Conservation (phyloP, 2,888 invertebrate species). For the Gibbula magus region DNA sequence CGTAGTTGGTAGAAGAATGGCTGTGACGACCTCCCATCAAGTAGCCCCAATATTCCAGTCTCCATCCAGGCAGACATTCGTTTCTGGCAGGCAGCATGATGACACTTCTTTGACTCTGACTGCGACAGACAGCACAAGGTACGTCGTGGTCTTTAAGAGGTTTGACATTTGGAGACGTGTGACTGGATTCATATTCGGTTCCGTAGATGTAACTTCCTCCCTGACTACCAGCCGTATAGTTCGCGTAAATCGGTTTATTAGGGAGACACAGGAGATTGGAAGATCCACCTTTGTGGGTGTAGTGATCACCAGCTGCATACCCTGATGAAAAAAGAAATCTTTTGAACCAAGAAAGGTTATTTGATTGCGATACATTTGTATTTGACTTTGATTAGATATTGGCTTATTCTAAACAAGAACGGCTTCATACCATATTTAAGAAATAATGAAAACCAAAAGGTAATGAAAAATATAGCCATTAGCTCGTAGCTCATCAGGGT, state of each 20-base stretch:
- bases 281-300: constrained; percentile 26
- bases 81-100: constrained; percentile 40
- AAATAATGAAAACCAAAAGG: no score
- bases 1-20: constrained; percentile 31
- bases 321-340: constrained; percentile 22
- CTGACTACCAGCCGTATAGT: not conserved
- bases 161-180: not conserved
- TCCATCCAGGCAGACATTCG: constrained; percentile 37
- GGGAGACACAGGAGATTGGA: constrained; percentile 32
- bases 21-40: constrained; percentile 12
- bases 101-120: constrained; percentile 16
- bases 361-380: no score
- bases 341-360: no score
- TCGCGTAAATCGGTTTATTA: constrained; percentile 23
- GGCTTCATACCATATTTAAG: no score
- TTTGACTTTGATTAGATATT: no score
- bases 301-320: constrained; percentile 26
- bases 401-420: no score
- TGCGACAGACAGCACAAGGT: constrained; percentile 41
- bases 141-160: constrained; percentile 36
- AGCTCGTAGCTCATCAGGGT: no score
- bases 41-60: constrained; percentile 36
- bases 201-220: constrained; percentile 25
- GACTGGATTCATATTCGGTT: constrained; percentile 31
- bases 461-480: no score